Conservation (phyloP, 2,888 invertebrate species). For the Drosophila lutescens region DNA sequence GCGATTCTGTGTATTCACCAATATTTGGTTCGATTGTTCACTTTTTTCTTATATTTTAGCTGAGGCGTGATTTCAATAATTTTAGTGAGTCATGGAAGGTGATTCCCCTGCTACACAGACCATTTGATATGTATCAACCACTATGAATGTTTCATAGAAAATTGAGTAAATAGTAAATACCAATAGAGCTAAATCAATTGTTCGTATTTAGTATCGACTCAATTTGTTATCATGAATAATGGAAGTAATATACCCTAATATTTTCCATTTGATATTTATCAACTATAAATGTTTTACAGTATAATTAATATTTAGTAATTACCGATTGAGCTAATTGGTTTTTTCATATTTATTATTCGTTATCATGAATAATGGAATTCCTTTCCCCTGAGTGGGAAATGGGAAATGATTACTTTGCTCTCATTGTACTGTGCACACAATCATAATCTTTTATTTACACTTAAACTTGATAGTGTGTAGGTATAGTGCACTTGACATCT, state of each 20-base stretch:
- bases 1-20: neutral
- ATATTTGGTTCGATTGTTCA: conserved; percentile 8
- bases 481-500: conserved; percentile 7
- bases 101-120: neutral
- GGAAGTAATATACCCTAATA: neutral
- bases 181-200: neutral
- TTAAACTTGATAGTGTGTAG: neutral
- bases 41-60: neutral
- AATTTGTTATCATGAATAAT: neutral
- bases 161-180: conserved; percentile 3
- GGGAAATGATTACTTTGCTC: neutral
- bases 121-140: neutral
- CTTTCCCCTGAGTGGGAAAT: neutral
- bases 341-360: neutral
- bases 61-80: neutral
- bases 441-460: conserved; percentile 13
- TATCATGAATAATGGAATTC: neutral
- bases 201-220: no score
- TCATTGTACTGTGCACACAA: neutral
- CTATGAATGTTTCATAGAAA: neutral
- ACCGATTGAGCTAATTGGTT: neutral
- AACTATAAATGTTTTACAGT: neutral
- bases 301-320: neutral
- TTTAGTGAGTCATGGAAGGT: conserved; percentile 17
- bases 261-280: neutral